Evolutionary conservation across 2,797 vertebrate genomes (phyloP).

Genomic region (Cephalopachus bancanus): DNA sequence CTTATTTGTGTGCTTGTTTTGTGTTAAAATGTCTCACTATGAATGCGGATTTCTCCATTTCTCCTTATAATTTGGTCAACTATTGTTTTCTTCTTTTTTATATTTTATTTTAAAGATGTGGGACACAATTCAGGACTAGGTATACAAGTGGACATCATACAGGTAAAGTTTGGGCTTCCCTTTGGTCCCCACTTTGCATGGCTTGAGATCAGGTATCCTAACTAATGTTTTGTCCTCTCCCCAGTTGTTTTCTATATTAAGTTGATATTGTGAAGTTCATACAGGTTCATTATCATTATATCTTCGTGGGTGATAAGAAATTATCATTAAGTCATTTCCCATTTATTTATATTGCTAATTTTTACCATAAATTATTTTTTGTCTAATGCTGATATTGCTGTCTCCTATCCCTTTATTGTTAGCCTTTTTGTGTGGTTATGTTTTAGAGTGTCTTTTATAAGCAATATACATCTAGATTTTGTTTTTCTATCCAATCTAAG

Average conservation of each 20-base stretch:
- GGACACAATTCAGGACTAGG: too few species aligned
- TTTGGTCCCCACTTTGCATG: too few species aligned
- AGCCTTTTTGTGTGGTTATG: neutral
- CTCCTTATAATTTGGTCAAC: neutral
- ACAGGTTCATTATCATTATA: constrained; percentile 11
- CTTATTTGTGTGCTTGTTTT: neutral
- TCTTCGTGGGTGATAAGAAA: neutral
- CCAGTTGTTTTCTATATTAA: neutral
- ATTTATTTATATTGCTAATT: neutral
- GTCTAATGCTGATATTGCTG: neutral
- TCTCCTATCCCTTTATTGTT: neutral
- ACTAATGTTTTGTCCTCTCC: too few species aligned
- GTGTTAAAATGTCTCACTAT: neutral
- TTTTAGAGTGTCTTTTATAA: neutral
- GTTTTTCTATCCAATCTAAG: neutral
- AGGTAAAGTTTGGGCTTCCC: too few species aligned
- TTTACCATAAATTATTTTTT: neutral
- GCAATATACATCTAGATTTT: neutral
- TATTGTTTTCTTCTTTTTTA: neutral
- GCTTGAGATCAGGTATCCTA: too few species aligned
- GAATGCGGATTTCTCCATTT: constrained; percentile 5
- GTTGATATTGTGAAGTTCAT: neutral
- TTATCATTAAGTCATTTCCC: neutral
- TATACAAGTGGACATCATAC: too few species aligned
- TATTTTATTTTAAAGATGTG: too few species aligned